Percentiles rank a stretch among this genome's conserved stretches.
Conservation (phyloP, 2,888 invertebrate species). For the Luffia ferchaultella region DNA sequence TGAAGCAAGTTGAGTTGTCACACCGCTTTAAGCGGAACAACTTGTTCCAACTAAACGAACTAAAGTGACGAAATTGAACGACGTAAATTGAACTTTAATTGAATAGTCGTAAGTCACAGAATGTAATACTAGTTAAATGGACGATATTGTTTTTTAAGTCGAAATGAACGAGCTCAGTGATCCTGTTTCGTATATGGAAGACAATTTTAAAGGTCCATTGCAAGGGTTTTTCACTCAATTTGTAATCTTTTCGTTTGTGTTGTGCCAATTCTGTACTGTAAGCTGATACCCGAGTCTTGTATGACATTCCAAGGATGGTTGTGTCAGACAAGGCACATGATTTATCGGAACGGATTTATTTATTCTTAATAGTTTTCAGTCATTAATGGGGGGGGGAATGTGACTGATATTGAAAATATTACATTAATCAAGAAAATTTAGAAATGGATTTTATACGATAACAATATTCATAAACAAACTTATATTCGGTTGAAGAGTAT, state of each 20-base stretch:
- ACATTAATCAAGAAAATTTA: too few relatives aligned
- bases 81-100: slow-evolving; percentile 30
- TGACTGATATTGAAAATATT: too few relatives aligned
- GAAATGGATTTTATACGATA: too few relatives aligned
- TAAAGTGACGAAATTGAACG: slow-evolving; percentile 27
- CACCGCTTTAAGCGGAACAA: slow-evolving; percentile 32
- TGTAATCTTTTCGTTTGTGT: slow-evolving; percentile 32
- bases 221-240: slow-evolving; percentile 44
- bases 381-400: too few relatives aligned
- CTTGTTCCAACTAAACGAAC: slow-evolving; percentile 27
- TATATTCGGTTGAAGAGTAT: too few relatives aligned
- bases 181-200: slow-evolving; percentile 33
- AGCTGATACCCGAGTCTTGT: too few relatives aligned
- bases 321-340: too few relatives aligned
- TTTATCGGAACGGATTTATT: too few relatives aligned
- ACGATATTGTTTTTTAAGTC: slow-evolving; percentile 32
- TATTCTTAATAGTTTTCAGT: too few relatives aligned
- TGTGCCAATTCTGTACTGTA: slow-evolving; percentile 19
- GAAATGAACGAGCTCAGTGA: slow-evolving; percentile 33
- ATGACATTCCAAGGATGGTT: too few relatives aligned
- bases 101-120: slow-evolving; percentile 29
- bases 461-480: too few relatives aligned
- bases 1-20: slow-evolving; percentile 31
- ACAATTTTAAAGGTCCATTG: slow-evolving; percentile 42
- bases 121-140: slow-evolving; percentile 24